Conservation (phyloP, 2,888 invertebrate genomes). For the Trichopoda pennipes region DNA sequence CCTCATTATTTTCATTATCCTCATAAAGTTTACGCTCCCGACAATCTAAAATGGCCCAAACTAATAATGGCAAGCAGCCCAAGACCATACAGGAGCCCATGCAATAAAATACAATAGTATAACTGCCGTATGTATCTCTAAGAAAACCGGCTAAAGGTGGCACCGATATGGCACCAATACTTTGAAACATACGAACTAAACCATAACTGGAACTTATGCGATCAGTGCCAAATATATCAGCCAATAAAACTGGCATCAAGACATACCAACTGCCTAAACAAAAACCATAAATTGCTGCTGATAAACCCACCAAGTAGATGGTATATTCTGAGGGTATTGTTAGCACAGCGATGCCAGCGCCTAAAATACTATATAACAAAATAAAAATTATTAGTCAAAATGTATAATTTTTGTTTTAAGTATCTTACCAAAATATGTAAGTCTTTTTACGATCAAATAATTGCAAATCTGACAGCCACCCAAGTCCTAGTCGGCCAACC, state of each 20-base stretch:
- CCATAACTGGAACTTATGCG: conserved; percentile 89
- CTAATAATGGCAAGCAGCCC: conserved; percentile 85
- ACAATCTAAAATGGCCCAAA: conserved; percentile 79
- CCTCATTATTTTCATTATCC: conserved; percentile 77
- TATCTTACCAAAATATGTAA: conserved; percentile 85
- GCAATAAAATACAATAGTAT: conserved; percentile 87
- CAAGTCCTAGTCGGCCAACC: conserved; percentile 86
- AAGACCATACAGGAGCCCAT: conserved; percentile 89
- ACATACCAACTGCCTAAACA: conserved; percentile 90
- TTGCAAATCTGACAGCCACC: conserved; percentile 88
- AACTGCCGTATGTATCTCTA: conserved; percentile 87
- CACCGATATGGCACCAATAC: conserved; percentile 87
- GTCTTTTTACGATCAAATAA: conserved; percentile 87
- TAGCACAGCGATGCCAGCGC: conserved; percentile 86
- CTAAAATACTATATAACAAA: conserved; percentile 83
- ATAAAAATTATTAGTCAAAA: conserved; percentile 1
- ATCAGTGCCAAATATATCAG: conserved; percentile 88
- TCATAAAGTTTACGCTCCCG: conserved; percentile 76
- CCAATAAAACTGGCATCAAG: conserved; percentile 87
- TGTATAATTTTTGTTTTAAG: neutral
- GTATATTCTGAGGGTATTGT: conserved; percentile 85
- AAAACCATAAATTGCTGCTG: conserved; percentile 86
- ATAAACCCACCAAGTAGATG: conserved; percentile 85
- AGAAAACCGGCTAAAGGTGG: conserved; percentile 87
- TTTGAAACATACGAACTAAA: conserved; percentile 88